Evolutionary conservation across 2,888 invertebrate genomes (phyloP).

Genomic region (Acleris sparsana): DNA sequence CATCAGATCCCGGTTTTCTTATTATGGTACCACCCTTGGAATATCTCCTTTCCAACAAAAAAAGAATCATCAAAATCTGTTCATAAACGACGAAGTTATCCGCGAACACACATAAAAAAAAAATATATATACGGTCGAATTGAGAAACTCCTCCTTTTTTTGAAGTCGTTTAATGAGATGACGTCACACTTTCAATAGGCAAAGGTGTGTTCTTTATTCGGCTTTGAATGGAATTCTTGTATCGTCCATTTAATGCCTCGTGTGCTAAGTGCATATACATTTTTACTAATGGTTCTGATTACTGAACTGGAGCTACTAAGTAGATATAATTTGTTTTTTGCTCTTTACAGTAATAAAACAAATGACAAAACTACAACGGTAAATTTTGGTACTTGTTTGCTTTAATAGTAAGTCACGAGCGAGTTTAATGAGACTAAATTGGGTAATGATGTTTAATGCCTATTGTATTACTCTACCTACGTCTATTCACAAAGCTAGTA

Average conservation of each 20-base stretch:
- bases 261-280: slow-evolving; percentile 6
- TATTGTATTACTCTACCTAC: slow-evolving; percentile 16
- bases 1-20: too few relatives aligned
- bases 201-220: slow-evolving; percentile 34
- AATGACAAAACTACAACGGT: slow-evolving; percentile 8
- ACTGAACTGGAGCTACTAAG: neutral
- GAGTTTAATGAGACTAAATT: slow-evolving; percentile 30
- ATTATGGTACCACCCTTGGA: too few relatives aligned
- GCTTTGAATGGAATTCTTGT: slow-evolving; percentile 13
- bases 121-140: too few relatives aligned
- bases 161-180: too few relatives aligned
- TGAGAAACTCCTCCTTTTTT: too few relatives aligned
- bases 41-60: too few relatives aligned
- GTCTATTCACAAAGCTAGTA: neutral
- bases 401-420: slow-evolving; percentile 22
- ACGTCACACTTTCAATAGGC: slow-evolving; percentile 28
- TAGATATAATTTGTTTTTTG: neutral
- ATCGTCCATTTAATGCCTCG: slow-evolving; percentile 8
- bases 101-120: too few relatives aligned
- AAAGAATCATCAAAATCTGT: too few relatives aligned
- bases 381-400: slow-evolving; percentile 12
- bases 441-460: slow-evolving; percentile 26
- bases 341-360: neutral
- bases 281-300: slow-evolving; percentile 1
- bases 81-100: too few relatives aligned